These are phyloP conservation scores for Campylorhamphus procurvoides DNA, from an alignment of 2,113 vertebrate species.

Conservation along the genomic window DNA sequence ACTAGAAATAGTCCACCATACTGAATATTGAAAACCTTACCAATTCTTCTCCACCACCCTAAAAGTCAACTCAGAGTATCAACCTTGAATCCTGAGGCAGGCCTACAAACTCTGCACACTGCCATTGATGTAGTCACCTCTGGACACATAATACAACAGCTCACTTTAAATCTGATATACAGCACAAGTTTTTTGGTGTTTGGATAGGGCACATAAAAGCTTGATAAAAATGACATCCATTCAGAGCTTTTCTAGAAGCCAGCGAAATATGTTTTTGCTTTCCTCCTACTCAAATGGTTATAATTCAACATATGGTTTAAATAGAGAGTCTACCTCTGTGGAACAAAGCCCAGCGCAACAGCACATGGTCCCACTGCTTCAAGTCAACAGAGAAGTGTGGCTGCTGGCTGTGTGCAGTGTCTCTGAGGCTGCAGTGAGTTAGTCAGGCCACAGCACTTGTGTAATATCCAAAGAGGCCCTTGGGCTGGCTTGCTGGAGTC, in stretches of 20 bases:
- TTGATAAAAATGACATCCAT: not conserved
- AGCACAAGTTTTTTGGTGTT: not conserved
- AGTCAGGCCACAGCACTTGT: not conserved
- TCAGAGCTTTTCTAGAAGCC: constrained; percentile 5
- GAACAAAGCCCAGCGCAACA: constrained; percentile 6
- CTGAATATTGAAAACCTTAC: not conserved
- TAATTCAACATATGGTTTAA: constrained; percentile 44
- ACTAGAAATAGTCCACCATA: not conserved
- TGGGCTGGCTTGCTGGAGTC: not conserved
- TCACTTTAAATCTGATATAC: not conserved
- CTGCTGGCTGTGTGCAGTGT: not conserved
- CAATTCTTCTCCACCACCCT: not conserved
- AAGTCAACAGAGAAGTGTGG: not conserved
- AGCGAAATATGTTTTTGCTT: constrained; percentile 27
- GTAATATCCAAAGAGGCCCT: not conserved
- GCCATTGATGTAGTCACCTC: not conserved
- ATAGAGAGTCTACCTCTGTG: not conserved
- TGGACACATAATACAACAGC: not conserved
- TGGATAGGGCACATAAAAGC: not conserved
- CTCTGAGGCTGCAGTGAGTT: not conserved
- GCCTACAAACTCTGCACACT: not conserved
- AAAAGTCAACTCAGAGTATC: not conserved
- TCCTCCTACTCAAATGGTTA: not conserved
- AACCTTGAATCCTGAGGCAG: not conserved
- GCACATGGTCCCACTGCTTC: not conserved